These are phyloP conservation scores for Chrysaora quinquecirrha DNA, from an alignment of 30 jellyfish, hydroid and myxozoan genomes.

Conservation along the genomic window DNA sequence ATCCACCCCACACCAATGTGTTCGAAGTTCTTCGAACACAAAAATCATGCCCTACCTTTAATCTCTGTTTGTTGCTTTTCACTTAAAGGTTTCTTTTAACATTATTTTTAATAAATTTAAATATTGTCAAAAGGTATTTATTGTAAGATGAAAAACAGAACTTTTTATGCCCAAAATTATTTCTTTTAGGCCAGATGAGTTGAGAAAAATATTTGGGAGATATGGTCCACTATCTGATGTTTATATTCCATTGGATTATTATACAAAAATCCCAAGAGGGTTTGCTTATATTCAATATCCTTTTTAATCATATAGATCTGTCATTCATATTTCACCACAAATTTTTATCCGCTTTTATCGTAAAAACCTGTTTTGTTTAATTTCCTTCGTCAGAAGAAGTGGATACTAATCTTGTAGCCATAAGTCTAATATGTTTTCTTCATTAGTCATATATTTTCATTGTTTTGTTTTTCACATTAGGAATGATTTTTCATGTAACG, in stretches of 20 bases:
- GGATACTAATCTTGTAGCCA: not conserved
- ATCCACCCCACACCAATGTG: too few relatives aligned
- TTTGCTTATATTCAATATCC: slow-evolving; percentile 98
- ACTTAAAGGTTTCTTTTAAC: too few relatives aligned
- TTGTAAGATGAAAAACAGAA: too few relatives aligned
- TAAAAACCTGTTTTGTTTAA: not conserved
- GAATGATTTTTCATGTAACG: too few relatives aligned
- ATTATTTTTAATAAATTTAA: too few relatives aligned
- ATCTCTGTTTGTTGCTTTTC: too few relatives aligned
- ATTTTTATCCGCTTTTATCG: not conserved
- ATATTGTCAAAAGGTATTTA: too few relatives aligned
- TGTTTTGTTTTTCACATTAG: too few relatives aligned
- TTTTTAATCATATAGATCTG: slow-evolving; percentile 57
- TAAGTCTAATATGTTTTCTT: not conserved
- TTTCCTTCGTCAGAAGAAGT: not conserved
- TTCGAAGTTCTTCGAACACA: too few relatives aligned
- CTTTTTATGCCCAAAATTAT: too few relatives aligned
- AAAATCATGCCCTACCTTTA: too few relatives aligned
- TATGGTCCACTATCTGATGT: slow-evolving; percentile 97
- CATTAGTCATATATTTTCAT: not conserved
- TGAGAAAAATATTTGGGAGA: slow-evolving; percentile 83
- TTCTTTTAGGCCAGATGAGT: slow-evolving; percentile 79
- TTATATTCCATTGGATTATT: slow-evolving; percentile 94
- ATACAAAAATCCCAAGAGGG: slow-evolving; percentile 94
- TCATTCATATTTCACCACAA: not conserved